Evolutionary conservation across 92 coral and sea anemone species (phyloP).

Genomic region (Palythoa grandiflora): DNA sequence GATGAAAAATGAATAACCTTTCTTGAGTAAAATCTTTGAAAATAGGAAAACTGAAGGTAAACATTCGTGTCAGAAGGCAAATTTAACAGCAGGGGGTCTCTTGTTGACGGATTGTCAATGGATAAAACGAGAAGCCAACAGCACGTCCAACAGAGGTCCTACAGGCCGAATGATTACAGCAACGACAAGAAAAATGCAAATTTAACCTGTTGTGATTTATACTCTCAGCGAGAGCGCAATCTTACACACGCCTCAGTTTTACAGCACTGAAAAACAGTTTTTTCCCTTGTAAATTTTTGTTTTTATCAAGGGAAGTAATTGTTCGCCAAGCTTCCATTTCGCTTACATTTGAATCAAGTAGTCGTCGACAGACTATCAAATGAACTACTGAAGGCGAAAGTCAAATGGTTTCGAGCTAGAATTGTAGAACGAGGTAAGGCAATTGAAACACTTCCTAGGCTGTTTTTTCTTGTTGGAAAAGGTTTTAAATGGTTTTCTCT

Average conservation of each 20-base stretch:
- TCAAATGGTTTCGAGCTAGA: slow-evolving; percentile 22
- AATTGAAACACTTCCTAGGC: not conserved
- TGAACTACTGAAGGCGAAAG: slow-evolving; percentile 16
- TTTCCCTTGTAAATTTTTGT: not conserved
- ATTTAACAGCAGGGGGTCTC: slow-evolving; percentile 32
- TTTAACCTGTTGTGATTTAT: slow-evolving; percentile 21
- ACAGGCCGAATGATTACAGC: slow-evolving; percentile 26
- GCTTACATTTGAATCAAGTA: not conserved
- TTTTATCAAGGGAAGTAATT: not conserved
- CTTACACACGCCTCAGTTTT: not conserved
- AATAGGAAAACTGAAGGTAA: slow-evolving; percentile 25
- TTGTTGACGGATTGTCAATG: slow-evolving; percentile 42
- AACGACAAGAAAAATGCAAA: slow-evolving; percentile 35
- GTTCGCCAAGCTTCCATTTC: not conserved
- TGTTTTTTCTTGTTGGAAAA: not conserved
- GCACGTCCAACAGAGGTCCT: slow-evolving; percentile 11
- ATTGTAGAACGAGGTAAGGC: slow-evolving; percentile 25
- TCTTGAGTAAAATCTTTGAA: slow-evolving; percentile 19
- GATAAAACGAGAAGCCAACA: slow-evolving; percentile 21
- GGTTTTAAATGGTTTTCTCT: not conserved
- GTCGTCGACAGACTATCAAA: slow-evolving; percentile 1
- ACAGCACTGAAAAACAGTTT: not conserved
- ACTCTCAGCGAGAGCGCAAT: not conserved
- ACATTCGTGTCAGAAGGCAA: slow-evolving; percentile 21
- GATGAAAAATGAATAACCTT: slow-evolving; percentile 32